Evolutionary conservation across 2,797 vertebrate species (phyloP), one percentile per base, ranked within the genome.

Genomic region (Enteromius treurensis): DNA sequence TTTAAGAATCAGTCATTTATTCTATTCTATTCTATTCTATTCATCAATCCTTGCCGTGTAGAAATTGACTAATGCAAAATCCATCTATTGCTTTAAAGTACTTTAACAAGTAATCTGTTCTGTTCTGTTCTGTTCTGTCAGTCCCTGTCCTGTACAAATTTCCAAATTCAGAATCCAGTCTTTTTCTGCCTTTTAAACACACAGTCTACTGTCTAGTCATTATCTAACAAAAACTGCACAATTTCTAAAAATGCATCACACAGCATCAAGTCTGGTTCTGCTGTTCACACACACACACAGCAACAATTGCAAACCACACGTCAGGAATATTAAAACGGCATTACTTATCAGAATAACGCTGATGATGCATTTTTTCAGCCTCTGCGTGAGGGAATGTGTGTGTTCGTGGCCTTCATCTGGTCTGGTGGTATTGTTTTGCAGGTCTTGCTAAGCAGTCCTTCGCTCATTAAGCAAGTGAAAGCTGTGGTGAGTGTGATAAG

Each of bases 361-460:
- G 90, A 89, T 84, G 77, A 62, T 88, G 87, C 90, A 88, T 80
- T 89, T 45, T 91, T 85, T 89, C 26, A 85, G 79, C 71, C 9
- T 34, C 51, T 85, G 74, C 79, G 55, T 65, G 68, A 62, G 37
- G 85, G 74, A 11, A 53, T 53, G 34, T 68, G 29, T 80, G 84
- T 73, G 80, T 40, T 45, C 5, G 17, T 76, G 67, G 80, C 82
- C 74, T 81, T 7, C 40, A 14, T 80, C 40, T 83, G 53, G 65
- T 77, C 76, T 49, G 11, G 58, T n/a, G 67, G 76, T 80, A 73
- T 86, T 81, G 90, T 87, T 88, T 87, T 58, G 74, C 85, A 90
- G 90, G 88, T 86, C 85, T 89, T 89, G 87, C 88, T 89, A 91
- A 89, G 88, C 91, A 85, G 88, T 92, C 92, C 91, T 91, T 91